Conservation (phyloP, 2,113 vertebrate species). For the Aegithalos caudatus region DNA sequence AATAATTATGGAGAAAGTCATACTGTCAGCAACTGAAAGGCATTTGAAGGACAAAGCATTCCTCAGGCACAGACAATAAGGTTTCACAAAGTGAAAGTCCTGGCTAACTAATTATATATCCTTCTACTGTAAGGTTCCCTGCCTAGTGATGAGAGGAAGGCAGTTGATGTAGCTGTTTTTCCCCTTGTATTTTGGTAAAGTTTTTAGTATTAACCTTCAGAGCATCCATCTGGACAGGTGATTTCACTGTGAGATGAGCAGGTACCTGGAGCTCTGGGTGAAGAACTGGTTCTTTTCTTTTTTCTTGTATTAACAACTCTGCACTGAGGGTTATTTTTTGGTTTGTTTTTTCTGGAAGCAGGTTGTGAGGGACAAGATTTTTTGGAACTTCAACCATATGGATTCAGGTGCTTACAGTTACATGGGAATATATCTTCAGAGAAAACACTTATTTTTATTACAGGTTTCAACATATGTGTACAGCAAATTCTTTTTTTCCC, state of each 20-base stretch:
- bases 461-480: background rate
- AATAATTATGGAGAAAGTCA: background rate
- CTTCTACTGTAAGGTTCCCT: background rate
- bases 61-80: background rate
- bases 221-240: background rate
- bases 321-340: background rate
- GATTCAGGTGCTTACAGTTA: background rate
- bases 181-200: background rate
- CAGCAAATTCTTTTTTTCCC: background rate
- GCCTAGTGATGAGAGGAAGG: background rate
- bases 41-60: background rate
- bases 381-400: background rate
- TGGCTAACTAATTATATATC: background rate
- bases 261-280: background rate
- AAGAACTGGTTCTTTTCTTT: background rate
- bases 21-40: background rate
- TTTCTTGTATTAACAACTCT: background rate
- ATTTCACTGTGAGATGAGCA: background rate
- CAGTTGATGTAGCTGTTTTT: background rate
- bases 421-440: background rate
- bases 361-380: background rate
- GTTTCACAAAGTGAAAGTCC: background rate
- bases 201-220: background rate
- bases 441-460: background rate
- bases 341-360: background rate